Evolutionary conservation across 2,888 invertebrate genomes (phyloP).

Genomic region (Orchesellides sinensis): DNA sequence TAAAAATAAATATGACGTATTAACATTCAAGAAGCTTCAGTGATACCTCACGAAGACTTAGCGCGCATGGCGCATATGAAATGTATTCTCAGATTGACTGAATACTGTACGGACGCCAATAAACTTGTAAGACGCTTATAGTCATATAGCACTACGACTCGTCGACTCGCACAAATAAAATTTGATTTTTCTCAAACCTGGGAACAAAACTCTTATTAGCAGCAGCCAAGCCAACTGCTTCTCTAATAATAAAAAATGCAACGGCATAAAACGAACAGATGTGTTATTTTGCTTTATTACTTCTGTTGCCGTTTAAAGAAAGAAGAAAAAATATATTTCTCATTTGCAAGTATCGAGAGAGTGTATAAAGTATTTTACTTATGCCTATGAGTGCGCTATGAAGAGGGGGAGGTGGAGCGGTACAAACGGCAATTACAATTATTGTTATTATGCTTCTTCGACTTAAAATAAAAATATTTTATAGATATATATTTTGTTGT

Average conservation of each 20-base stretch:
- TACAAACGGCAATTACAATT: not conserved
- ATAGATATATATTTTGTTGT: no score
- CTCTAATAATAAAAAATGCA: not conserved
- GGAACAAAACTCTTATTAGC: constrained; percentile 11
- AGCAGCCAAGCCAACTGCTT: not conserved
- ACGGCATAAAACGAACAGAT: not conserved
- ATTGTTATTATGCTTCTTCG: not conserved
- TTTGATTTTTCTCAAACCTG: constrained; percentile 29
- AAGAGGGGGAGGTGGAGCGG: not conserved
- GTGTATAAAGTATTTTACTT: not conserved
- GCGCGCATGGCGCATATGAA: not conserved
- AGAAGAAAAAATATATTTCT: not conserved
- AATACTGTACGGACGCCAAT: not conserved
- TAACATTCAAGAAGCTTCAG: not conserved
- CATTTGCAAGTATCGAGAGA: not conserved
- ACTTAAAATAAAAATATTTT: no score
- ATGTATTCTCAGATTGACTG: not conserved
- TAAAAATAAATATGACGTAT: no score
- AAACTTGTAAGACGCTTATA: not conserved
- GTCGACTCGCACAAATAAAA: not conserved
- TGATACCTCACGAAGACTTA: not conserved
- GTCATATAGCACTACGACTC: not conserved
- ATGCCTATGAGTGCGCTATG: not conserved
- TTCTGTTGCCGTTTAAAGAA: no score
- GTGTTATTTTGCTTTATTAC: not conserved